phyloP scores from a whole-genome alignment of 2,888 invertebrate genomes.

The Diaphora mendica region DNA sequence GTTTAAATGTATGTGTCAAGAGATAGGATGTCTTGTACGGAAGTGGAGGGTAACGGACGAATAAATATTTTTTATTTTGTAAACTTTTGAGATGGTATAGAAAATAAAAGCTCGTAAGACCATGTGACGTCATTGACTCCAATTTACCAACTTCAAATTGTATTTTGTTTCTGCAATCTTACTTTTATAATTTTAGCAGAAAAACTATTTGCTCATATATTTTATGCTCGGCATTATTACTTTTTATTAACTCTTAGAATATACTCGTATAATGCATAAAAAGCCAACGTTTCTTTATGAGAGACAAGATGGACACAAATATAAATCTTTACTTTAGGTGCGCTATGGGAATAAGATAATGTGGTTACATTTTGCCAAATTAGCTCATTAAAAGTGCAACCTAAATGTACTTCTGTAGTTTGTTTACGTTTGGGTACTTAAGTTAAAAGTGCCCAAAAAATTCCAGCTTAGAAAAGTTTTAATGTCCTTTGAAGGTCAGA shows the following conservation, averaged over 20 bases:
- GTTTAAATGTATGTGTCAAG: slow-evolving; percentile 41
- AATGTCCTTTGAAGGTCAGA: not conserved
- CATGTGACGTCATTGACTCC: not conserved
- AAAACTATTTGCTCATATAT: no score
- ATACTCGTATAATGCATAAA: no score
- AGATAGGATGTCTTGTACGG: slow-evolving; percentile 43
- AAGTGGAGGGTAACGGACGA: slow-evolving; percentile 28
- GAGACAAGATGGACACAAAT: not conserved
- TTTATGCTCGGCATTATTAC: no score
- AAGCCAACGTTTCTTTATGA: no score
- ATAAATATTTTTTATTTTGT: not conserved
- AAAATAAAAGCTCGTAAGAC: not conserved
- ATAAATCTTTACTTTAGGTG: no score
- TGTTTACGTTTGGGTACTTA: not conserved
- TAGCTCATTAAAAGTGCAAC: not conserved
- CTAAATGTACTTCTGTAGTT: not conserved
- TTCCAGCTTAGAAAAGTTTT: not conserved
- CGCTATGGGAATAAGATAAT: no score
- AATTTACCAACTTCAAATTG: not conserved
- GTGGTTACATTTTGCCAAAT: not conserved
- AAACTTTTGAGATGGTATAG: not conserved
- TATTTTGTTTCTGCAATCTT: not conserved
- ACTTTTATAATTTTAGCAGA: not conserved
- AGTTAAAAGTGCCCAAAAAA: not conserved
- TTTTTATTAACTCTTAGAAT: no score